A percentile compares a stretch with the other conserved stretches of the same genome.
phyloP scores from a whole-genome alignment of 2,888 invertebrate species.

The Polyommatus iphigenia region DNA sequence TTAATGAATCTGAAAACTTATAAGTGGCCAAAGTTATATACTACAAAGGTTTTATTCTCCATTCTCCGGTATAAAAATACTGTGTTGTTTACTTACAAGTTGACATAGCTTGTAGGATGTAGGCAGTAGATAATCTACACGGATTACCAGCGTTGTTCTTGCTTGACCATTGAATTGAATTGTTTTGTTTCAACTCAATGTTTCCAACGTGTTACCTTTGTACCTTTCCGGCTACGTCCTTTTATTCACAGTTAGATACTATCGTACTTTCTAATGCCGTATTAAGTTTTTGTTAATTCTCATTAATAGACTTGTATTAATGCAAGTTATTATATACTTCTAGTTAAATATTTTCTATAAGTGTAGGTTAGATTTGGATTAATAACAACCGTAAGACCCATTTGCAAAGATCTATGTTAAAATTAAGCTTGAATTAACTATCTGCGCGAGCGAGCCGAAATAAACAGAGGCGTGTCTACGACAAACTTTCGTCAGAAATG shows the following conservation, averaged over 20 bases:
- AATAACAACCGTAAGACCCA: too few relatives aligned
- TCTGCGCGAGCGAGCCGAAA: neutral
- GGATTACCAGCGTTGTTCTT: slow-evolving; percentile 19
- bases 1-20: neutral
- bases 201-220: slow-evolving; percentile 8
- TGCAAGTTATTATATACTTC: neutral
- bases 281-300: neutral
- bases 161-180: slow-evolving; percentile 19
- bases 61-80: neutral
- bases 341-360: neutral
- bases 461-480: slow-evolving; percentile 52
- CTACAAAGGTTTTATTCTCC: neutral
- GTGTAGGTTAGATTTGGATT: too few relatives aligned
- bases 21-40: neutral
- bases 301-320: too few relatives aligned
- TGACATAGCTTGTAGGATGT: slow-evolving; percentile 18
- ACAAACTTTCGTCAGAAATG: slow-evolving; percentile 62
- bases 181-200: slow-evolving; percentile 6
- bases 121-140: slow-evolving; percentile 14
- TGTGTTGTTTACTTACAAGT: slow-evolving; percentile 17
- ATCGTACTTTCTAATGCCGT: neutral
- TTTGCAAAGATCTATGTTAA: too few relatives aligned
- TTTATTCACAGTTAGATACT: neutral
- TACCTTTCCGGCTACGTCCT: neutral
- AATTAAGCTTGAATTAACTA: too few relatives aligned